Evolutionary conservation across 1,140 invertebrate genomes (phyloP).

Genomic region (Calephelis nemesis): DNA sequence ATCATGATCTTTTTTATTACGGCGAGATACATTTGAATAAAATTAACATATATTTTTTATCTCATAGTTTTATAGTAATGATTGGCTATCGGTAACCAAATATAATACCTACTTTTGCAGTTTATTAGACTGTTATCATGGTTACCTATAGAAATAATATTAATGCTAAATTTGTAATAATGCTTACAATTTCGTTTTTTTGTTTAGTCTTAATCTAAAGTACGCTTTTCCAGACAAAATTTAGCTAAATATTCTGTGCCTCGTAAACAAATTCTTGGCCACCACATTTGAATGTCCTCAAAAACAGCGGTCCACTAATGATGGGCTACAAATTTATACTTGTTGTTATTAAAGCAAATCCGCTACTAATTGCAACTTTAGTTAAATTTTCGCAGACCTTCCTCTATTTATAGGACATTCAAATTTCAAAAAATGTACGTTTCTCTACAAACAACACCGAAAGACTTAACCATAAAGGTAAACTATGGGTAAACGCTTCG

Average conservation of each 20-base stretch:
- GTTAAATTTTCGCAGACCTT: not conserved
- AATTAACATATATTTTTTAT: no score
- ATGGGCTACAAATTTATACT: no score
- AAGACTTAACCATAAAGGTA: not conserved
- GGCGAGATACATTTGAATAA: no score
- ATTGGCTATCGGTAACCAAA: no score
- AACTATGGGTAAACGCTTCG: not conserved
- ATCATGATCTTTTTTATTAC: no score
- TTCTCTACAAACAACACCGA: conserved; percentile 5
- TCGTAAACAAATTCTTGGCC: not conserved
- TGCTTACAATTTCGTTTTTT: no score
- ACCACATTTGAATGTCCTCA: conserved; percentile 1
- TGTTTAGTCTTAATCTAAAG: no score
- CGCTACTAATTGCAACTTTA: not conserved
- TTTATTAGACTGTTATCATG: no score
- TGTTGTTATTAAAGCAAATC: not conserved
- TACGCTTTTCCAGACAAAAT: not conserved
- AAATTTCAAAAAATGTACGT: not conserved
- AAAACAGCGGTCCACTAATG: not conserved
- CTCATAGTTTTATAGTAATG: no score
- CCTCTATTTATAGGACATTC: conserved; percentile 3
- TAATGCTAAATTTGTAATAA: no score
- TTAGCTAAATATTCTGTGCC: not conserved
- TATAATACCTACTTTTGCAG: no score
- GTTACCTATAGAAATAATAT: no score